phyloP scores from a whole-genome alignment of 2,797 vertebrate species.

The Galagoides demidoff region DNA sequence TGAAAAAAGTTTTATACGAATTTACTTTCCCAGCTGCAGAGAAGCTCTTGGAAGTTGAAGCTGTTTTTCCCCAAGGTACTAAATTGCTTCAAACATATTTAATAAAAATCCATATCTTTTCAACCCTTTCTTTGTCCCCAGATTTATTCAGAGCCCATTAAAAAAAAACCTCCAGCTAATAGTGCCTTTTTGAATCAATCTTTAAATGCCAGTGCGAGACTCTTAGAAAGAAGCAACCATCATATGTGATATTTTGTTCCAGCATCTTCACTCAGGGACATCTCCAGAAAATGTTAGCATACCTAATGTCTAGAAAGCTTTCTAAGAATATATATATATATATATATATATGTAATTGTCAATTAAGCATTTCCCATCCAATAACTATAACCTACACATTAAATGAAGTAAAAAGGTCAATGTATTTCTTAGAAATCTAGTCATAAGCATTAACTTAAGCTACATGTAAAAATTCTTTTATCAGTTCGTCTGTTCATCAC shows the following conservation, averaged over 20 bases:
- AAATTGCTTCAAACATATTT: conserved; percentile 66
- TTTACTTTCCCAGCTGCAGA: conserved; percentile 76
- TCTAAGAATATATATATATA: conserved; percentile 1
- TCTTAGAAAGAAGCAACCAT: not conserved
- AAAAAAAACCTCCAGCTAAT: conserved; percentile 45
- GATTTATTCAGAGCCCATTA: conserved; percentile 66
- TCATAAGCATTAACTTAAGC: conserved; percentile 19
- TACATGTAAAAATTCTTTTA: not conserved
- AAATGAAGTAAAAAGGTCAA: conserved; percentile 8
- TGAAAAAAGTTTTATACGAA: conserved; percentile 59
- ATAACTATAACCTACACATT: not conserved
- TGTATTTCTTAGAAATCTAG: not conserved
- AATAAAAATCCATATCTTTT: conserved; percentile 62
- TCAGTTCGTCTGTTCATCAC: not conserved
- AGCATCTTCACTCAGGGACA: conserved; percentile 14
- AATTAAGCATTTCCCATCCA: conserved; percentile 22
- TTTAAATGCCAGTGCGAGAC: conserved; percentile 32
- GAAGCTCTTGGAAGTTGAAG: conserved; percentile 66
- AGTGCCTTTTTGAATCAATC: conserved; percentile 47
- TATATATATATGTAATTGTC: not conserved
- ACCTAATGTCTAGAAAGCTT: conserved; percentile 9
- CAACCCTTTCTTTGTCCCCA: not conserved
- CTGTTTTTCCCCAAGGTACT: conserved; percentile 41
- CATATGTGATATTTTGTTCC: conserved; percentile 44
- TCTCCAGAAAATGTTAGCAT: conserved; percentile 22